Percentiles rank a stretch among this genome's conserved stretches.
phyloP scores from a whole-genome alignment of 2,113 vertebrate genomes.

The Alethe diademata region DNA sequence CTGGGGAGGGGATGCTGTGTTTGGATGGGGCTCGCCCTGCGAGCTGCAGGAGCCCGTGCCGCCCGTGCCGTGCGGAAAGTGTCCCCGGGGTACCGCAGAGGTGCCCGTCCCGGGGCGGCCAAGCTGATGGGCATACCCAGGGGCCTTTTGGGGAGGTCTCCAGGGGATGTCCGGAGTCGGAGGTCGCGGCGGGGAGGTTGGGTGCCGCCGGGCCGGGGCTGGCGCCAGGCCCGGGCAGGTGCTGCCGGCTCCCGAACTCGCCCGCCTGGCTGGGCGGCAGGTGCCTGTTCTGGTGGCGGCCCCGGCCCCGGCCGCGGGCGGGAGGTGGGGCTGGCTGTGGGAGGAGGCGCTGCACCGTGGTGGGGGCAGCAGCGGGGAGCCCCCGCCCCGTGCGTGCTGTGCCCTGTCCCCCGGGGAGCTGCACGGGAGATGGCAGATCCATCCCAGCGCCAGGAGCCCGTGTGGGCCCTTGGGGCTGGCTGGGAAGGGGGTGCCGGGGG shows the following conservation, averaged over 20 bases:
- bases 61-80: fast-evolving
- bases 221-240: constrained; percentile 2
- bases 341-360: background rate
- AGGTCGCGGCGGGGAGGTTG: background rate
- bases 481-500: background rate
- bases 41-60: fast-evolving
- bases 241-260: constrained; percentile 11
- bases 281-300: constrained; percentile 52
- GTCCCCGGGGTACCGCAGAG: background rate
- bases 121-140: background rate
- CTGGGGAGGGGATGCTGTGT: background rate
- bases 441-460: background rate
- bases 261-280: constrained; percentile 31
- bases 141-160: background rate
- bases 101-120: background rate
- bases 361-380: background rate
- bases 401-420: background rate
- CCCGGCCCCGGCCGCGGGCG: constrained; percentile 38
- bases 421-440: background rate
- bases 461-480: background rate
- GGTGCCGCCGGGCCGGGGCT: background rate
- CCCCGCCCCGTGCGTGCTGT: background rate
- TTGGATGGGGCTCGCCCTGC: background rate
- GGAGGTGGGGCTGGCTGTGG: constrained; percentile 66
- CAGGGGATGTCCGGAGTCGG: background rate